Conservation (phyloP, 2,888 invertebrate genomes). For the Dilophus febrilis region DNA sequence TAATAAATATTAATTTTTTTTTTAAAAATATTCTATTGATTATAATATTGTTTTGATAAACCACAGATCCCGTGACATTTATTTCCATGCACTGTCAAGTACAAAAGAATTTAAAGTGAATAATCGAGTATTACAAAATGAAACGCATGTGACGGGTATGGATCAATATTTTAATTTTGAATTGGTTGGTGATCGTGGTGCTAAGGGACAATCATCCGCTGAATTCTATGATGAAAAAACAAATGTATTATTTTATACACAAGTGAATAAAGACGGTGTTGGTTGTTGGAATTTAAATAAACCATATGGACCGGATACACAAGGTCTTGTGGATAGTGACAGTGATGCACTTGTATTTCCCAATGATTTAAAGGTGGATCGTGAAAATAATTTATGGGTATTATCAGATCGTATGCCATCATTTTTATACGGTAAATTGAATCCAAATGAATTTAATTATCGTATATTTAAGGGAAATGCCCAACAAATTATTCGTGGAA, state of each 20-base stretch:
- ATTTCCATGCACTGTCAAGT: slow-evolving; percentile 69
- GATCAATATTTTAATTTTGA: slow-evolving; percentile 54
- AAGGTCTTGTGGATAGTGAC: slow-evolving; percentile 50
- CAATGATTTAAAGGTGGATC: slow-evolving; percentile 56
- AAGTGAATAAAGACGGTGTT: slow-evolving; percentile 58
- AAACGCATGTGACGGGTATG: slow-evolving; percentile 45
- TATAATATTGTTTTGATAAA: slow-evolving; percentile 1
- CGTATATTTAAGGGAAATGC: slow-evolving; percentile 17
- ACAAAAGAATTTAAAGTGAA: slow-evolving; percentile 66
- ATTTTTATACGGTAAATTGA: slow-evolving; percentile 46
- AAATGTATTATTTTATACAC: slow-evolving; percentile 57
- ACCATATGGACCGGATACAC: slow-evolving; percentile 44
- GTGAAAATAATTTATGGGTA: slow-evolving; percentile 50
- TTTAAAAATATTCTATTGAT: no score
- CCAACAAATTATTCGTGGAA: slow-evolving; percentile 24
- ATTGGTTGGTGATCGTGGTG: slow-evolving; percentile 53
- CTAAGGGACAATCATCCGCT: slow-evolving; percentile 53
- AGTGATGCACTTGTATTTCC: slow-evolving; percentile 54
- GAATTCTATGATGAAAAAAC: slow-evolving; percentile 51
- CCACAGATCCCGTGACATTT: slow-evolving; percentile 47
- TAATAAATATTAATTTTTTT: no score
- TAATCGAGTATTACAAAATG: slow-evolving; percentile 53
- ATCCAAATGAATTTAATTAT: slow-evolving; percentile 52
- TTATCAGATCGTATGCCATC: slow-evolving; percentile 60
- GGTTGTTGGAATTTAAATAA: slow-evolving; percentile 63